A percentile compares a stretch with the other conserved stretches of the same genome.
Evolutionary conservation across 2,113 vertebrate species (phyloP).

Genomic region (Cololabis saira): DNA sequence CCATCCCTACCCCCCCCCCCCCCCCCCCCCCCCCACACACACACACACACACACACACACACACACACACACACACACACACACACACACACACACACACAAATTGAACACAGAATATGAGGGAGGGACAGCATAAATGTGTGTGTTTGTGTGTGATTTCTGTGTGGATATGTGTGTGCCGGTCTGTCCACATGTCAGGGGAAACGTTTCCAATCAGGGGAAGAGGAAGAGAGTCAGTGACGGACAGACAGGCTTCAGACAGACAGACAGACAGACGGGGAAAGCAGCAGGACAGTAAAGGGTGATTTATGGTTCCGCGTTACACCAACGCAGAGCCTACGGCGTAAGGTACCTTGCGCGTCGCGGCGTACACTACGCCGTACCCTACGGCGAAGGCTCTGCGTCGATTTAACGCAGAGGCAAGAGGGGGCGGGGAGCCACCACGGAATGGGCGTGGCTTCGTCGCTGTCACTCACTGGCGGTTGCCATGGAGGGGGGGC

Average conservation of each 20-base stretch:
- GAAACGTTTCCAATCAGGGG: constrained; percentile 61
- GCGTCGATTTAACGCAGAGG: too few relatives aligned
- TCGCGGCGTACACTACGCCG: too few relatives aligned
- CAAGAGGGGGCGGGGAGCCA: constrained; percentile 50
- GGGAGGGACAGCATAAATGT: constrained; percentile 65
- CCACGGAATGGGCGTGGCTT: constrained; percentile 58
- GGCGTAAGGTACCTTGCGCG: too few relatives aligned
- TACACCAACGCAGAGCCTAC: too few relatives aligned
- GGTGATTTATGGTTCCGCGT: too few relatives aligned
- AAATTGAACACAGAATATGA: constrained; percentile 39
- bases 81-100: too few relatives aligned
- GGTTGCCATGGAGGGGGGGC: constrained; percentile 80
- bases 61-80: too few relatives aligned
- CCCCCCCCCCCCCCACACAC: too few relatives aligned
- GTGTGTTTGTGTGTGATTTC: constrained; percentile 28
- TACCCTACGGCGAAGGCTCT: too few relatives aligned
- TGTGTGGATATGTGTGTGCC: constrained; percentile 31
- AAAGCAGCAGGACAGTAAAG: constrained; percentile 11
- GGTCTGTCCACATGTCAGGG: constrained; percentile 48
- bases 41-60: too few relatives aligned
- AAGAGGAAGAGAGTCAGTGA: constrained; percentile 39
- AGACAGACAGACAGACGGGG: constrained; percentile 41
- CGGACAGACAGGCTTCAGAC: constrained; percentile 41
- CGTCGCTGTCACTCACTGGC: constrained; percentile 74
- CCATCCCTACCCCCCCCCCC: too few relatives aligned